phyloP scores from a whole-genome alignment of 2,797 vertebrate species.

The Pseudotriccus pelzelni region DNA sequence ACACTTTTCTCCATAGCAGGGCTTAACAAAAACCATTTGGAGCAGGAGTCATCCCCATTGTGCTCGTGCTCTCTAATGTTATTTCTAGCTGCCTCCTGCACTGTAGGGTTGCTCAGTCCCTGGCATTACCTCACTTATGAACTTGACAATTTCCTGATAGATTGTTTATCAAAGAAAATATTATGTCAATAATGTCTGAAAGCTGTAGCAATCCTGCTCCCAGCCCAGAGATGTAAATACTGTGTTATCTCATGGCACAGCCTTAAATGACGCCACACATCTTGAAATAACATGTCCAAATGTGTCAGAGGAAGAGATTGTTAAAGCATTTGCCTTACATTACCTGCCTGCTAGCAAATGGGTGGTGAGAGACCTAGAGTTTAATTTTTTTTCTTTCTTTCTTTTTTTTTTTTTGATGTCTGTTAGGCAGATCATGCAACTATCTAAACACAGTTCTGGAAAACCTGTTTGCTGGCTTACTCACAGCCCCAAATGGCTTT shows the following conservation, averaged over 20 bases:
- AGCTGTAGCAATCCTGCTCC: slow-evolving; percentile 16
- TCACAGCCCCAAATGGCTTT: slow-evolving; percentile 33
- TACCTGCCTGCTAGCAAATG: slow-evolving; percentile 69
- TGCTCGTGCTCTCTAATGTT: background rate
- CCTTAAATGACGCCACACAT: slow-evolving; percentile 61
- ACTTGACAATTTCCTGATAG: slow-evolving; percentile 44
- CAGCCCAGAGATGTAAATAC: slow-evolving; percentile 51
- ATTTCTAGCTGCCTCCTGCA: background rate
- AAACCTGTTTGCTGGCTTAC: slow-evolving; percentile 65
- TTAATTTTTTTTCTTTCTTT: background rate
- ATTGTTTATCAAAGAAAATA: slow-evolving; percentile 52
- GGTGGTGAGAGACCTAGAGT: slow-evolving; percentile 40
- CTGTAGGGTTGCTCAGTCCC: background rate
- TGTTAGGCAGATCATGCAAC: slow-evolving; percentile 60
- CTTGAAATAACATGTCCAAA: slow-evolving; percentile 73
- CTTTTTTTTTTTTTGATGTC: background rate
- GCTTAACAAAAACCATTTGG: background rate
- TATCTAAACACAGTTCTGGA: slow-evolving; percentile 52
- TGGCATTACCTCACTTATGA: slow-evolving; percentile 19
- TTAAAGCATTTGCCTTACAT: slow-evolving; percentile 53
- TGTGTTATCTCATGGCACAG: slow-evolving; percentile 62
- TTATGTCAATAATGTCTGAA: slow-evolving; percentile 50
- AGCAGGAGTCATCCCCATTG: background rate
- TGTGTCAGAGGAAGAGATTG: slow-evolving; percentile 61
- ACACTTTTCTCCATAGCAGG: background rate